These are phyloP conservation scores for Cryptoleucopteryx plumbea DNA, from an alignment of 2,113 vertebrate genomes.

Conservation along the genomic window DNA sequence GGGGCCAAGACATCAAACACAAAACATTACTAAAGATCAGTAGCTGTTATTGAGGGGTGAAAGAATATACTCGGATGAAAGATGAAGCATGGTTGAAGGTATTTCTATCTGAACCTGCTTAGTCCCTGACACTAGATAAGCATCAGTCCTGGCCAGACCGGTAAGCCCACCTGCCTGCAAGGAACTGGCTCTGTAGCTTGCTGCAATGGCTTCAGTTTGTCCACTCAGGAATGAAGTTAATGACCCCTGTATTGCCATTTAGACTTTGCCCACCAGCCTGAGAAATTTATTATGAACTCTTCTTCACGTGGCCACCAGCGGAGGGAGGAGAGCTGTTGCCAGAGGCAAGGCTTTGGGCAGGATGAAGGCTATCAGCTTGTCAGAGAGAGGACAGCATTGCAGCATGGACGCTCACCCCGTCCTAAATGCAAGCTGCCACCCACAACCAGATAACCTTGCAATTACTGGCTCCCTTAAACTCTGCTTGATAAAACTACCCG, in stretches of 20 bases:
- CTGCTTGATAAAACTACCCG: neutral
- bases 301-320: neutral
- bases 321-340: neutral
- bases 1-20: conserved; percentile 22
- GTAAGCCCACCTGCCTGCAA: neutral
- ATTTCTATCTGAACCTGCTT: neutral
- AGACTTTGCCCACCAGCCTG: neutral
- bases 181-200: neutral
- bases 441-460: neutral
- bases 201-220: neutral
- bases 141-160: neutral
- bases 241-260: neutral
- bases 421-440: neutral
- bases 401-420: neutral
- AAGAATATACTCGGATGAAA: neutral
- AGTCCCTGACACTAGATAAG: neutral
- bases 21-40: neutral
- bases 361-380: neutral
- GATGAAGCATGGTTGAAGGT: neutral
- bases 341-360: neutral
- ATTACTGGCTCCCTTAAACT: neutral
- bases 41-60: neutral
- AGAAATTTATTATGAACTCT: neutral
- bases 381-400: neutral
- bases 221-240: neutral